Conservation (phyloP, 2,113 vertebrate species). For the Aspidoscelis tigris region DNA sequence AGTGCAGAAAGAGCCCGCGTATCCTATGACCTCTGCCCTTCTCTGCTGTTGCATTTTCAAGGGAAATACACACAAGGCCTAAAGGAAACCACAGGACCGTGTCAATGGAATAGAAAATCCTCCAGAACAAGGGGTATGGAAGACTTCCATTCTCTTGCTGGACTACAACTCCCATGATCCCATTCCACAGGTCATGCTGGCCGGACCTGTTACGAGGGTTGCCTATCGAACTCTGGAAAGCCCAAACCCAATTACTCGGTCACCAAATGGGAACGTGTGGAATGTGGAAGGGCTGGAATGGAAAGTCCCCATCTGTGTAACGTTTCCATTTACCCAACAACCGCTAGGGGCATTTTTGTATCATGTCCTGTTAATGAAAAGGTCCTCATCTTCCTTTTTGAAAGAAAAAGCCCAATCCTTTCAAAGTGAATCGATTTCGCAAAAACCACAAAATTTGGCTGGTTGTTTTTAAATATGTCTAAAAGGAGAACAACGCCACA, state of each 20-base stretch:
- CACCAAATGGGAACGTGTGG: background rate
- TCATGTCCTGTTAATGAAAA: conserved; percentile 4
- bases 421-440: background rate
- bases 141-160: background rate
- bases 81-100: background rate
- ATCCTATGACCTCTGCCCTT: background rate
- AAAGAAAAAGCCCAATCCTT: background rate
- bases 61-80: too few relatives aligned
- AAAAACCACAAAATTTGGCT: background rate
- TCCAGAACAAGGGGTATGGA: background rate
- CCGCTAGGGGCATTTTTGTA: background rate
- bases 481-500: background rate
- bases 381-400: background rate
- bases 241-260: too few relatives aligned
- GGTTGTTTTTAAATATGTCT: background rate
- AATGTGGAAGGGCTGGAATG: background rate
- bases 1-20: too few relatives aligned
- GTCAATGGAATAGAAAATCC: background rate
- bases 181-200: too few relatives aligned
- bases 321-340: background rate
- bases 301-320: background rate
- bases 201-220: too few relatives aligned
- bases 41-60: background rate
- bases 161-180: background rate
- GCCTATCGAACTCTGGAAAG: too few relatives aligned